Evolutionary conservation across 1,140 invertebrate genomes (phyloP), one percentile per base, ranked within the genome.

Genomic region (Psix sp.): DNA sequence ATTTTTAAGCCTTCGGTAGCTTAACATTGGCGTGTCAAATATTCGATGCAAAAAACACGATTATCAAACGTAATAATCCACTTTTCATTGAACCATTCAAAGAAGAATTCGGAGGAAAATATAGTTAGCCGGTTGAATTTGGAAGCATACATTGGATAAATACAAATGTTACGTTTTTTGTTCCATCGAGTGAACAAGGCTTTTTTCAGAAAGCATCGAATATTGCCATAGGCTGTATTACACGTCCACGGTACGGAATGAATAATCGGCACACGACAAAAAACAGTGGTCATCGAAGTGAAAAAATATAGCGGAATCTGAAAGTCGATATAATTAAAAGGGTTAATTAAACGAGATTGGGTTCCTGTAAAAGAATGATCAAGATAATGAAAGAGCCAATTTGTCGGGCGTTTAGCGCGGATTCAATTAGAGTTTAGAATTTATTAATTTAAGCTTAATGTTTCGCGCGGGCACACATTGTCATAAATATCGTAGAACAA

Each of bases 401-500:
- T 16, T 31, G 31, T 31, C 1, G 10, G n/a, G 11, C 5, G 26
- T 29, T 29, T 17, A 10, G 0, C 4, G 11, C 11, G 0, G 2
- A 13, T 35, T 35, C 33, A 35, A 35, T 35, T 35, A 35, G 13
- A 35, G 10, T 35, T 35, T 35, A 11, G 5, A 1, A 10, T 13
- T 35, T 11, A 13, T 35, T 35, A 11, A 35, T 29, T 29, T 13
- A 11, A 11, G 2, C 33, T 14, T 13, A 13, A 35, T 13, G 16
- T 18, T 11, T 38, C n/a, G 2, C 2, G n/a, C 7, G n/a, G 26
- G 2, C 26, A 43, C 46, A 31, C n/a, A n/a, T n/a, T 43, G 59
- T 49, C 40, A 60, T 60, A 60, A 60, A 63, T 63, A 63, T 45
- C 39, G 29, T 7, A 6, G 43, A 38, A 57, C 51, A 57, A 24